Evolutionary conservation across 2,113 vertebrate genomes (phyloP).

Genomic region (Misgurnus mizolepis): DNA sequence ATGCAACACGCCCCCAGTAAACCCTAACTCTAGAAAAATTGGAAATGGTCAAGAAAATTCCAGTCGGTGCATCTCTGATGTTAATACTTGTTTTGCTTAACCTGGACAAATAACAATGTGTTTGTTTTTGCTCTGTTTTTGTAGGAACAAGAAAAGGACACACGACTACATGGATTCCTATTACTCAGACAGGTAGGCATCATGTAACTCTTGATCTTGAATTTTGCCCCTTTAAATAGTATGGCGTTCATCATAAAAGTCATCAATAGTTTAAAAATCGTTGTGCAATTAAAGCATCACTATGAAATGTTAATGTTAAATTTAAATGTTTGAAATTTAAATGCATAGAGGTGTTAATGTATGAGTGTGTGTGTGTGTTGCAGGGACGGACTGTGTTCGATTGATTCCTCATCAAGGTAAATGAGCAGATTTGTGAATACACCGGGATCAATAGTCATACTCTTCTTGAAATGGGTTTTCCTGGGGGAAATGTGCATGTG

Average conservation of each 20-base stretch:
- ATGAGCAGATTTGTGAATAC: background rate
- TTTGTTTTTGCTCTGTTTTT: conserved; percentile 7
- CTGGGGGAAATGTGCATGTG: background rate
- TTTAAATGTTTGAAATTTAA: background rate
- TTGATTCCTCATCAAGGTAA: conserved; percentile 56
- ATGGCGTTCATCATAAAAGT: no score
- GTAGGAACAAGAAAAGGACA: conserved; percentile 82
- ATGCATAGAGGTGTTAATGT: background rate
- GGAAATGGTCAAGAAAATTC: fast-evolving
- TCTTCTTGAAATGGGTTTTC: background rate
- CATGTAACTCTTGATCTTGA: background rate
- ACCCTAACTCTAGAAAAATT: no score
- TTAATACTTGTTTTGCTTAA: no score
- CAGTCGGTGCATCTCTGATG: no score
- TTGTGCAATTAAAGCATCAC: no score
- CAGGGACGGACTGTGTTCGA: conserved; percentile 56
- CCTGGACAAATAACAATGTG: background rate
- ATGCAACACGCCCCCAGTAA: no score
- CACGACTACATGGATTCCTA: conserved; percentile 84
- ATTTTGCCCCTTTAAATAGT: background rate
- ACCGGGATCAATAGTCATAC: background rate
- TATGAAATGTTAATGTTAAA: background rate
- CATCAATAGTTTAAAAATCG: no score
- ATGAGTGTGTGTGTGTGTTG: conserved; percentile 7
- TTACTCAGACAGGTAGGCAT: conserved; percentile 80